These are phyloP conservation scores for Aphodius granarius DNA, from an alignment of 2,888 invertebrate species.

Conservation along the genomic window DNA sequence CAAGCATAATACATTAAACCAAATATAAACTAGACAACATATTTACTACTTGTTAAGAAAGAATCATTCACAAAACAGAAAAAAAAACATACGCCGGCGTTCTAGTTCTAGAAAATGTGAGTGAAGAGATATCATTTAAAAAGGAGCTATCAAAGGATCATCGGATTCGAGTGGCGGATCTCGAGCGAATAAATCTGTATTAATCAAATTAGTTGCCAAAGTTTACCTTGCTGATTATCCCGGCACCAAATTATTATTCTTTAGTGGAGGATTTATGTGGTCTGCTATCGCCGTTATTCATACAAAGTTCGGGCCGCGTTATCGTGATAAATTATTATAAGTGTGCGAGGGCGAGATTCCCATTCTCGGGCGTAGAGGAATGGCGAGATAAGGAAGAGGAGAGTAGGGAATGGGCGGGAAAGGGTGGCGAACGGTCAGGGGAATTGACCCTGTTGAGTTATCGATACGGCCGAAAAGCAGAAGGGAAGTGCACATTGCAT, in stretches of 20 bases:
- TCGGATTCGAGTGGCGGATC: background rate
- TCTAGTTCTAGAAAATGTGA: too few species aligned
- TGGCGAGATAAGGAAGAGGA: slow-evolving; percentile 25
- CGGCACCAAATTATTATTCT: slow-evolving; percentile 41
- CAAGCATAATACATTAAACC: too few species aligned
- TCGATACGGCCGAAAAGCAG: slow-evolving; percentile 28
- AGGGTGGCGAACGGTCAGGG: slow-evolving; percentile 27
- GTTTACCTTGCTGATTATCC: slow-evolving; percentile 40
- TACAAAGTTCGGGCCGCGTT: slow-evolving; percentile 41
- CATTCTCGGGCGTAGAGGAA: slow-evolving; percentile 25
- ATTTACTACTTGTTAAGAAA: too few species aligned
- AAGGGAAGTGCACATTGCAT: slow-evolving; percentile 18
- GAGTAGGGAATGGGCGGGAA: background rate
- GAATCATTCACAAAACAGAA: too few species aligned
- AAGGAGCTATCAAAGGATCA: background rate
- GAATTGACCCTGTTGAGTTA: slow-evolving; percentile 33
- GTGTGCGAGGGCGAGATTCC: slow-evolving; percentile 5
- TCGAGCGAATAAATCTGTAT: slow-evolving; percentile 16
- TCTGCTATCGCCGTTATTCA: slow-evolving; percentile 39
- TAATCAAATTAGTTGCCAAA: slow-evolving; percentile 38
- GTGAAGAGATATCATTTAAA: too few species aligned
- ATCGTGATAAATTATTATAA: slow-evolving; percentile 40
- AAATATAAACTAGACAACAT: too few species aligned
- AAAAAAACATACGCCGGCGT: too few species aligned
- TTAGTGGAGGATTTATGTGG: slow-evolving; percentile 38